A percentile compares a stretch with the other conserved stretches of the same genome.
These are phyloP conservation scores for Pitta sordida DNA, from an alignment of 2,113 vertebrate genomes.

Conservation along the genomic window DNA sequence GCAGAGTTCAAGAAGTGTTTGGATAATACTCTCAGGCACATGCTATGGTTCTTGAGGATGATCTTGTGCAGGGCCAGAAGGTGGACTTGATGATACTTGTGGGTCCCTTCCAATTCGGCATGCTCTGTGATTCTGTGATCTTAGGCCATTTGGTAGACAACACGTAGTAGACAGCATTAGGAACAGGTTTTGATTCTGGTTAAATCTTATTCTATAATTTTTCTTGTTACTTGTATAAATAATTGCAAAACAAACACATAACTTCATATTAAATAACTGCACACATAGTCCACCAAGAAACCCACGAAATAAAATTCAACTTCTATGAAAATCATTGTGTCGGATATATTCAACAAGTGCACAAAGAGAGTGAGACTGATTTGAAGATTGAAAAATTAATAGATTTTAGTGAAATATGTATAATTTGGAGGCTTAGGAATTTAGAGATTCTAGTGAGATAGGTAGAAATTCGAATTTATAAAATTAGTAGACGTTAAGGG, in stretches of 20 bases:
- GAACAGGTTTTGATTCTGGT: background rate
- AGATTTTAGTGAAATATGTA: too few relatives aligned
- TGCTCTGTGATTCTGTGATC: background rate
- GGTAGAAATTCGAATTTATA: too few relatives aligned
- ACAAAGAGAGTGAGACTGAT: background rate
- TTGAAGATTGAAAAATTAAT: too few relatives aligned
- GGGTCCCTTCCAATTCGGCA: background rate
- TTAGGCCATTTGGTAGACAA: background rate
- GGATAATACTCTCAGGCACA: background rate
- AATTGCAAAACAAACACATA: background rate
- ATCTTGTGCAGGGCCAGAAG: background rate
- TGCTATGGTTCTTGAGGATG: background rate
- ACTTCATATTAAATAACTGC: background rate
- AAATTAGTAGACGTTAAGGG: too few relatives aligned
- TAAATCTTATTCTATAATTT: background rate
- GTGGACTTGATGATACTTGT: background rate
- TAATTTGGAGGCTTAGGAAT: too few relatives aligned
- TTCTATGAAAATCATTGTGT: background rate
- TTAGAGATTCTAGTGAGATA: too few relatives aligned
- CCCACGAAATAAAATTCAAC: background rate
- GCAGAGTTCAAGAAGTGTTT: background rate
- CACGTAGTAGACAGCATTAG: background rate
- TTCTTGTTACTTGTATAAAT: background rate
- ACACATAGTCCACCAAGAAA: background rate
- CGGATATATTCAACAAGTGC: background rate